Conservation (phyloP, 2,113 vertebrate genomes). For the Gnathonemus echidnorhynchus region DNA sequence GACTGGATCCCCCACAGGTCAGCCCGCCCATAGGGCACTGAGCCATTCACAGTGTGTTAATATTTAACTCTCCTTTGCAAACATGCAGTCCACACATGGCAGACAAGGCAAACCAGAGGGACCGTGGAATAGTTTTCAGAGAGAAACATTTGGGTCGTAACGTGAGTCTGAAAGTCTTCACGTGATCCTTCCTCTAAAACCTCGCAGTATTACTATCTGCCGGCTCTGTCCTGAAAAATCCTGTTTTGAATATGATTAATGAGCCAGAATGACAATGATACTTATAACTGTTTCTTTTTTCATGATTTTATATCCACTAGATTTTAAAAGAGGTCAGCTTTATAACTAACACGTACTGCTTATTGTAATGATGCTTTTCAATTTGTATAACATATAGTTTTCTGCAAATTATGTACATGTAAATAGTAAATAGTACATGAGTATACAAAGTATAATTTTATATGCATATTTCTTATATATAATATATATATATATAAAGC, state of each 20-base stretch:
- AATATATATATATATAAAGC: no score
- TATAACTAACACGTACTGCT: neutral
- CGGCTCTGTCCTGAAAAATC: neutral
- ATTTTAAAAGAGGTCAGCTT: neutral
- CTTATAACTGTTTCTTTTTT: neutral
- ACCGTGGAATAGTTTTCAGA: neutral
- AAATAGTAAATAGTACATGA: neutral
- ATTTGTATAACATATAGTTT: neutral
- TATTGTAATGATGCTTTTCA: neutral
- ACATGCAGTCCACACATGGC: slow-evolving; percentile 2
- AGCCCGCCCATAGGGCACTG: slow-evolving; percentile 15
- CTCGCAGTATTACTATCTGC: neutral
- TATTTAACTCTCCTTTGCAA: slow-evolving; percentile 37
- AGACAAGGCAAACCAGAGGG: slow-evolving; percentile 26
- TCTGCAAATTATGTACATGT: neutral
- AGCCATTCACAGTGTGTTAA: slow-evolving; percentile 40
- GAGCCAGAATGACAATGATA: neutral
- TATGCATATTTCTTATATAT: neutral
- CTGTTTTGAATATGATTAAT: neutral
- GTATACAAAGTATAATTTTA: neutral
- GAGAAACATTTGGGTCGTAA: neutral
- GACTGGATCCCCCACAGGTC: slow-evolving; percentile 30
- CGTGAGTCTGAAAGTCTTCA: neutral
- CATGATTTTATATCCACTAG: neutral
- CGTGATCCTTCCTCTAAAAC: neutral